These are phyloP conservation scores for Pelodiscus sinensis DNA, from an alignment of 2,113 vertebrate genomes.

Conservation along the genomic window DNA sequence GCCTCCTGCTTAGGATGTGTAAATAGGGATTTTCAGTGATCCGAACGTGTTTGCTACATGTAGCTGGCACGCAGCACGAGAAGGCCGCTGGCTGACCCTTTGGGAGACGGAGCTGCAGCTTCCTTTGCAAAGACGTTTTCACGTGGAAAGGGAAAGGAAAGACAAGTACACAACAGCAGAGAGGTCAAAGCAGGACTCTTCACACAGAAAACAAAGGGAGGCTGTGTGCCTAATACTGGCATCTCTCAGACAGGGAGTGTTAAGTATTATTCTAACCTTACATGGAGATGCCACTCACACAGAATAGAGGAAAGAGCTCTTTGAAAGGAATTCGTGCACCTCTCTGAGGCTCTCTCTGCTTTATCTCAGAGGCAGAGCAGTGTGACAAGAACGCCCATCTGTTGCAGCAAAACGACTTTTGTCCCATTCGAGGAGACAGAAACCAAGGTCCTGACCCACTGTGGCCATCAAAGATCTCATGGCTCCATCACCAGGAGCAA, in stretches of 20 bases:
- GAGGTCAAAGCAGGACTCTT: constrained; percentile 24
- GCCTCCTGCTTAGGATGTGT: constrained; percentile 66
- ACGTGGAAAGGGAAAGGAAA: not conserved
- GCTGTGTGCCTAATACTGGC: not conserved
- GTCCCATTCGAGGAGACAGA: constrained; percentile 40
- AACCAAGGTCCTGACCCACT: constrained; percentile 48
- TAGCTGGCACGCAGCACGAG: constrained; percentile 40
- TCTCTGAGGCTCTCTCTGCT: constrained; percentile 40
- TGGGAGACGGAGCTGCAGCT: constrained; percentile 25
- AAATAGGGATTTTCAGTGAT: constrained; percentile 74
- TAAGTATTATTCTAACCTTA: constrained; percentile 9
- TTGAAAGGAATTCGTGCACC: constrained; percentile 13
- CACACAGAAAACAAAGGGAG: not conserved
- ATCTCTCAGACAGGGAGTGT: not conserved
- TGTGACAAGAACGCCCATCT: constrained; percentile 25
- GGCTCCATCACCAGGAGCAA: not conserved
- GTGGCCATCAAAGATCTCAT: not conserved
- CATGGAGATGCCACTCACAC: constrained; percentile 3
- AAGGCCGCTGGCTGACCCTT: constrained; percentile 36
- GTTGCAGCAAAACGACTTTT: constrained; percentile 57
- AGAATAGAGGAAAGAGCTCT: not conserved
- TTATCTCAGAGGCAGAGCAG: constrained; percentile 46
- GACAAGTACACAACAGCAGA: constrained; percentile 14
- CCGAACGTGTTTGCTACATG: constrained; percentile 46
- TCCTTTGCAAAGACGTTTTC: constrained; percentile 5